phyloP scores from a whole-genome alignment of 2,888 invertebrate genomes.

The Empis stercorea region DNA sequence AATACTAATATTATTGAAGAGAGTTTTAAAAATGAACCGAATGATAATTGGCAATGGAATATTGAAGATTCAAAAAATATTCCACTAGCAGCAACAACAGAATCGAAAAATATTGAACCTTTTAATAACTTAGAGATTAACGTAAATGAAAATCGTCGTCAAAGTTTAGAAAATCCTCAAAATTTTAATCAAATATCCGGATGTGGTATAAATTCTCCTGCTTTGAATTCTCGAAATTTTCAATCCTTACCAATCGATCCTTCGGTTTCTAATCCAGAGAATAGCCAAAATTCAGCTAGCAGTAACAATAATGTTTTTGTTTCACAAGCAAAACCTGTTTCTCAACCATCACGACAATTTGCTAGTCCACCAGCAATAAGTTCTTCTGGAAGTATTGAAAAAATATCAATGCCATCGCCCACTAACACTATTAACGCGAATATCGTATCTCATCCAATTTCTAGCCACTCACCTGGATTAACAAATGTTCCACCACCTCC shows the following conservation, averaged over 20 bases:
- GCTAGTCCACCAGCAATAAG: conserved; percentile 17
- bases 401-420: too few relatives aligned
- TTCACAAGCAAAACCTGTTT: conserved; percentile 24
- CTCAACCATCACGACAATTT: conserved; percentile 22
- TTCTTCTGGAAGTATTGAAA: too few relatives aligned
- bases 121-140: conserved; percentile 9
- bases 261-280: conserved; percentile 1
- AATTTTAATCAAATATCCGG: not conserved
- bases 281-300: conserved; percentile 15
- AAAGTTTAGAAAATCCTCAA: not conserved
- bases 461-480: conserved; percentile 9
- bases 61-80: conserved; percentile 41
- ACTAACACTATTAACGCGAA: too few relatives aligned
- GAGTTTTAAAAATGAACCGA: conserved; percentile 40
- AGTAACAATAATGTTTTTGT: conserved; percentile 23
- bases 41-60: conserved; percentile 51
- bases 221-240: not conserved
- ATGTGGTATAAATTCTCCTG: not conserved
- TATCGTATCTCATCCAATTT: too few relatives aligned
- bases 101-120: conserved; percentile 15
- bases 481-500: conserved; percentile 10
- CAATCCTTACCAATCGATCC: not conserved
- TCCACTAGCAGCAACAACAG: conserved; percentile 1
- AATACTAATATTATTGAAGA: conserved; percentile 40
- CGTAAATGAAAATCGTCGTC: conserved; percentile 8